Conservation (phyloP, 1,140 invertebrate genomes). For the Platyscapa corneri region DNA sequence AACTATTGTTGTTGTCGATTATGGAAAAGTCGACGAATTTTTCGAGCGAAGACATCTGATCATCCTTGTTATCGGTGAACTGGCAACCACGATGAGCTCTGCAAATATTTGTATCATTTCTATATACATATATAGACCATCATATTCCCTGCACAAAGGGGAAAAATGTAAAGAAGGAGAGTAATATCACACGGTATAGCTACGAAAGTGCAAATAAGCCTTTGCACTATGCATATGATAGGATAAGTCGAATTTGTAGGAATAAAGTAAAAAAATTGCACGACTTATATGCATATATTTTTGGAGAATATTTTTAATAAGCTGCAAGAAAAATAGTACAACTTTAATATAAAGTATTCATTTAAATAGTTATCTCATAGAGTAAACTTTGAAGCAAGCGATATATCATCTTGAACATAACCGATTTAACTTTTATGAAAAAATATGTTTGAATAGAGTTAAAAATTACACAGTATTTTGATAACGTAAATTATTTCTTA, state of each 20-base stretch:
- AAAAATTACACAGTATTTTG: too few relatives aligned
- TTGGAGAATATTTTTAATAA: background rate
- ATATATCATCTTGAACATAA: background rate
- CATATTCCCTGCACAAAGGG: background rate
- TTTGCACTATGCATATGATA: background rate
- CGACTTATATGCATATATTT: background rate
- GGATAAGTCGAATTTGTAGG: slow-evolving; percentile 10
- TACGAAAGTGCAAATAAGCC: slow-evolving; percentile 8
- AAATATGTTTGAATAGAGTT: too few relatives aligned
- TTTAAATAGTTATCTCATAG: background rate
- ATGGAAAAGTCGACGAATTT: slow-evolving; percentile 17
- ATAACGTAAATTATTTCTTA: background rate
- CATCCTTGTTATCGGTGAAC: slow-evolving; percentile 28
- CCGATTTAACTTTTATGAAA: too few relatives aligned
- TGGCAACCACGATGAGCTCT: slow-evolving; percentile 56
- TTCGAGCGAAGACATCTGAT: background rate
- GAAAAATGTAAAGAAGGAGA: background rate
- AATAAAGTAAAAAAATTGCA: background rate
- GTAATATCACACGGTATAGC: background rate
- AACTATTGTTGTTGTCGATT: slow-evolving; percentile 37
- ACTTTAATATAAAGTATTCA: background rate
- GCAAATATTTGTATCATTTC: slow-evolving; percentile 48
- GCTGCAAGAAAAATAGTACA: background rate
- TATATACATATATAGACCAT: background rate
- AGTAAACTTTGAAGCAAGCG: background rate